Evolutionary conservation across 2,113 vertebrate genomes (phyloP).

Genomic region (Cranoglanis bouderius): DNA sequence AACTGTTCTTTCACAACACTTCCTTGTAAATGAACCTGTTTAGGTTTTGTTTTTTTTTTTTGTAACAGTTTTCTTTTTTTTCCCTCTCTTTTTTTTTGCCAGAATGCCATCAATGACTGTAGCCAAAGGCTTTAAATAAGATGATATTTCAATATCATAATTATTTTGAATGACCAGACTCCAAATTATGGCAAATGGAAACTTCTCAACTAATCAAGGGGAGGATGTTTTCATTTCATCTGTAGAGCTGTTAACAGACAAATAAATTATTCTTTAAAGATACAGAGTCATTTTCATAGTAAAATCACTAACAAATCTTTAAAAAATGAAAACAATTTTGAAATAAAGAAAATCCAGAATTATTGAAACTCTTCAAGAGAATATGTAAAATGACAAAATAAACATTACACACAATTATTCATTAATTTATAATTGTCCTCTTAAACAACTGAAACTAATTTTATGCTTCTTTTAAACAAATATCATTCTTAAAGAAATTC

Average conservation of each 20-base stretch:
- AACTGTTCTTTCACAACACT: neutral
- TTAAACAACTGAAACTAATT: too few species aligned
- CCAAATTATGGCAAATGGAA: neutral
- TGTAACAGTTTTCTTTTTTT: slow-evolving; percentile 11
- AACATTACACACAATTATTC: neutral
- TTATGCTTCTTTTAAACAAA: too few species aligned
- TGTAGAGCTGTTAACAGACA: slow-evolving; percentile 7
- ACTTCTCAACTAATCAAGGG: slow-evolving; percentile 2
- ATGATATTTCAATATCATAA: neutral
- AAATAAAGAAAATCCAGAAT: neutral
- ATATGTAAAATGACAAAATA: neutral
- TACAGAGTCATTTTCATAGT: neutral
- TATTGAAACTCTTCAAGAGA: neutral
- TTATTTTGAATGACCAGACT: slow-evolving; percentile 17
- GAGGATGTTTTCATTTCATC: slow-evolving; percentile 5
- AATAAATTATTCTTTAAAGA: neutral
- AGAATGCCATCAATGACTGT: slow-evolving; percentile 9
- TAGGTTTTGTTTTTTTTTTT: too few species aligned
- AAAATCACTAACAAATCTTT: neutral
- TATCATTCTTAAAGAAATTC: neutral
- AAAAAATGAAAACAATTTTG: neutral
- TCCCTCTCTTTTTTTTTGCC: neutral
- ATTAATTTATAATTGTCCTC: too few species aligned
- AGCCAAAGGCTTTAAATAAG: neutral
- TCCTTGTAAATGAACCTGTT: slow-evolving; percentile 16